Evolutionary conservation across 2,888 invertebrate genomes (phyloP), one percentile per base, ranked within the genome.

Genomic region (Allophyes oxyacanthae): DNA sequence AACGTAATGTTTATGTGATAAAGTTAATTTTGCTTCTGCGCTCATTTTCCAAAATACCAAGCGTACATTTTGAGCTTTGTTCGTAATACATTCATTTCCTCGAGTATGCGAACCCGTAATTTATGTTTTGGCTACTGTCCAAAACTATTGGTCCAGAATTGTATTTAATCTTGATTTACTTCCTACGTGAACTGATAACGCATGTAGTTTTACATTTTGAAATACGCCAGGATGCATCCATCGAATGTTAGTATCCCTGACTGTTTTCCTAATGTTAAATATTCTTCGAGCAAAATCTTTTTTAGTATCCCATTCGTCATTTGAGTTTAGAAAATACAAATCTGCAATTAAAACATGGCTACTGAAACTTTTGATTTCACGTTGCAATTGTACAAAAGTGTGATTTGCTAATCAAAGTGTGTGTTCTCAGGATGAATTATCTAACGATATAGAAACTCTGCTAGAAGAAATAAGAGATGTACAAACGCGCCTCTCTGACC

Each of bases 401-500:
- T 82, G 81, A 79, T 83, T 87, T 82, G 78, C 85, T 93, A 89
- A 93, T 91, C 76, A 71, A 73, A 68, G 86, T 71, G 89, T 93
- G 93, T 94, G 88, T 94, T 91, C 92, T 89, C 93, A 95, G 95
- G 95, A 95, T 88, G 88, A 94, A 83, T 94, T 95, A 83, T 94
- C 94, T 90, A 95, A 95, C 93, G 96, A 96, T 89, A 95, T 97
- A 86, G 95, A 96, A 87, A 95, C 95, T 82, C 95, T 97, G 77
- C 95, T 96, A 78, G 94, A 95, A 86, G 96, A 96, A 79, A 94
- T 97, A 72, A 95, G 94, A 75, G 94, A 94, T 73, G 95, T 96
- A 65, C 97, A 97, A 92, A 94, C 94, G 66, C 95, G 95, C 73
- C 95, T 97, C 75, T 94, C 95, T 55, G 95, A 95, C 81, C 94